A percentile compares a stretch with the other conserved stretches of the same genome.
Conservation (phyloP, 2,797 vertebrate genomes). For the Phataginus tricuspis region DNA sequence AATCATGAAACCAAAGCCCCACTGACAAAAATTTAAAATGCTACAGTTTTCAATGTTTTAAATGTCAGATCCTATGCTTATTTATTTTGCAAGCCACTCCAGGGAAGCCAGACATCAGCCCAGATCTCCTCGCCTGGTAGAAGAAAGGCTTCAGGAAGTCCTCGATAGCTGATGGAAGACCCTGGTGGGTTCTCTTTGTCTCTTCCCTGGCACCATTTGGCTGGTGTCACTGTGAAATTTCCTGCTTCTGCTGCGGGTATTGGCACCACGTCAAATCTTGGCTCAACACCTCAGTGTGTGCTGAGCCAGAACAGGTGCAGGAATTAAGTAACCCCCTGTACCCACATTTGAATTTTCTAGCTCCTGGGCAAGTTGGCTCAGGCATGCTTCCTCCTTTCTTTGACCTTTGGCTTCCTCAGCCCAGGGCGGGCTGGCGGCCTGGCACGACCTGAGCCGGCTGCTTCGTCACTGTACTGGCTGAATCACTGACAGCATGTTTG, state of each 20-base stretch:
- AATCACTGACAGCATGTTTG: background rate
- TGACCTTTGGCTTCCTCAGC: background rate
- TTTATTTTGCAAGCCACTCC: background rate
- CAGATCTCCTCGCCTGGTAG: background rate
- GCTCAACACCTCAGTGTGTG: background rate
- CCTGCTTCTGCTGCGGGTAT: background rate
- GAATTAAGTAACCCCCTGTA: background rate
- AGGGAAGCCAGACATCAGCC: background rate
- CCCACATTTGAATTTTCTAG: background rate
- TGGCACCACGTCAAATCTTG: background rate
- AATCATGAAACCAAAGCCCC: background rate
- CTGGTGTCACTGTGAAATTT: background rate
- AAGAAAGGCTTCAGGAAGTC: background rate
- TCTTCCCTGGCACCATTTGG: background rate
- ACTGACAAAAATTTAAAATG: background rate
- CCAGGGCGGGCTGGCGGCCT: background rate
- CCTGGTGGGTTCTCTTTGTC: background rate
- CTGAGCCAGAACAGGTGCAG: conserved; percentile 31
- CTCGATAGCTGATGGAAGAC: background rate
- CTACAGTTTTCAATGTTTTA: background rate
- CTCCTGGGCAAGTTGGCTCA: background rate
- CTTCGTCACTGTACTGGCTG: background rate
- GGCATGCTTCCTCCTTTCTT: conserved; percentile 8
- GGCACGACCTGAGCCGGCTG: background rate
- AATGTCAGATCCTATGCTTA: background rate